Evolutionary conservation across 2,113 vertebrate species (phyloP).

Genomic region (Siniperca knerii): DNA sequence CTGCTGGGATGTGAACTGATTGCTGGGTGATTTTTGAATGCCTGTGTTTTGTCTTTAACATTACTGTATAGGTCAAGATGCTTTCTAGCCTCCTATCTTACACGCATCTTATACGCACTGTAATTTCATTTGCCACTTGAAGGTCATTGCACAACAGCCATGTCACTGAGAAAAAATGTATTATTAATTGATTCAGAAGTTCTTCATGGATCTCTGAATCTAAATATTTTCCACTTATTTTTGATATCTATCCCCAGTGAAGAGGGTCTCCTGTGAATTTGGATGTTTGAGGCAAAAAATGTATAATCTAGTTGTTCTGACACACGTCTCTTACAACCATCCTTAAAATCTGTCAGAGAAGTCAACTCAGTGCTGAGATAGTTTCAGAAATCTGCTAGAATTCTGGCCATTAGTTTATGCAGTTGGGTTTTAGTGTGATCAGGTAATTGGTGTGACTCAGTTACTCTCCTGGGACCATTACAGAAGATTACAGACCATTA

Average conservation of each 20-base stretch:
- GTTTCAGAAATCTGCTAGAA: constrained; percentile 16
- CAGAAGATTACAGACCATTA: constrained; percentile 47
- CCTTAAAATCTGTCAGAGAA: not conserved
- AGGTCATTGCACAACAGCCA: constrained; percentile 5
- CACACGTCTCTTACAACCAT: not conserved
- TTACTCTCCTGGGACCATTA: constrained; percentile 46
- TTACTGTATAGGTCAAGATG: not conserved
- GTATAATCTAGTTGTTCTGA: constrained; percentile 6
- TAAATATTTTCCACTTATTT: constrained; percentile 7
- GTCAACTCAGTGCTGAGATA: not conserved
- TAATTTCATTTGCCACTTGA: constrained; percentile 19
- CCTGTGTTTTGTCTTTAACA: constrained; percentile 4
- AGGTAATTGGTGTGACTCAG: constrained; percentile 42
- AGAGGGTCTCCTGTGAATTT: not conserved
- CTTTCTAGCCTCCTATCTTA: not conserved
- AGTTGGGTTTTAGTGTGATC: constrained; percentile 42
- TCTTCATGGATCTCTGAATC: constrained; percentile 8
- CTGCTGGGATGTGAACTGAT: constrained; percentile 36
- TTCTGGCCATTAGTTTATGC: not conserved
- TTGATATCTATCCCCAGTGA: not conserved
- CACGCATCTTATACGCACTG: not conserved
- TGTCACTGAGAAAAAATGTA: not conserved
- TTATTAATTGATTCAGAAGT: not conserved
- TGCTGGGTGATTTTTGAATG: constrained; percentile 10
- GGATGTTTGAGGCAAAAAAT: not conserved